Evolutionary conservation across 1,140 invertebrate genomes (phyloP).

Genomic region (Octopus bimaculoides): DNA sequence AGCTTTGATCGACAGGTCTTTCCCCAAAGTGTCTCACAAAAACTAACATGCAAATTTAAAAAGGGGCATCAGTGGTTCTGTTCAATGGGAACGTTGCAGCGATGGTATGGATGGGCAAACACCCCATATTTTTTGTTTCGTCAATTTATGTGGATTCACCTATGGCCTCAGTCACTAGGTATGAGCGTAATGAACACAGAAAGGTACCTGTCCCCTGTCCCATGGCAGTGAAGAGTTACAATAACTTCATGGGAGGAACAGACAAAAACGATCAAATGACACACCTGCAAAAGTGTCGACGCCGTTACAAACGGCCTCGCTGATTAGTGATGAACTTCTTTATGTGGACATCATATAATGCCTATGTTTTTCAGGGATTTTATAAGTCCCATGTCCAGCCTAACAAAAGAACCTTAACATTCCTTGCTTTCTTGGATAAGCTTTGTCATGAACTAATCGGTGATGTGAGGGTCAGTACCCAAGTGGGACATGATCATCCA

Average conservation of each 20-base stretch:
- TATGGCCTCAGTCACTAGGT: neutral
- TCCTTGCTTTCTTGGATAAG: neutral
- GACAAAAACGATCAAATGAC: conserved; percentile 23
- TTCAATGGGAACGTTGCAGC: too few relatives aligned
- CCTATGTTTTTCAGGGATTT: neutral
- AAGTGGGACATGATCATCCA: neutral
- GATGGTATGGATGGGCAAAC: too few relatives aligned
- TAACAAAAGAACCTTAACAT: neutral
- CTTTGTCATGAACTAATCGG: neutral
- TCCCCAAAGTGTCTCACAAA: too few relatives aligned
- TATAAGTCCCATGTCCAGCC: neutral
- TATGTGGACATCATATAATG: neutral
- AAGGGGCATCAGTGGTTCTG: too few relatives aligned
- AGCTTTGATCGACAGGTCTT: too few relatives aligned
- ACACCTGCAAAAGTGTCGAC: conserved; percentile 19
- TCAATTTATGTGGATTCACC: too few relatives aligned
- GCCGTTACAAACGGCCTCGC: conserved; percentile 20
- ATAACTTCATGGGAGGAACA: conserved; percentile 18
- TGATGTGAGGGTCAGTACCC: neutral
- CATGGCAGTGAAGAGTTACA: conserved; percentile 5
- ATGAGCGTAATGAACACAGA: conserved; percentile 14
- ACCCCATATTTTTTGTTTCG: too few relatives aligned
- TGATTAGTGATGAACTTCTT: conserved; percentile 12
- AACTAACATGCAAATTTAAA: too few relatives aligned
- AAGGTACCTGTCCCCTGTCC: conserved; percentile 8